phyloP scores from a whole-genome alignment of 2,888 invertebrate genomes.

The Ectemnius cavifrons region DNA sequence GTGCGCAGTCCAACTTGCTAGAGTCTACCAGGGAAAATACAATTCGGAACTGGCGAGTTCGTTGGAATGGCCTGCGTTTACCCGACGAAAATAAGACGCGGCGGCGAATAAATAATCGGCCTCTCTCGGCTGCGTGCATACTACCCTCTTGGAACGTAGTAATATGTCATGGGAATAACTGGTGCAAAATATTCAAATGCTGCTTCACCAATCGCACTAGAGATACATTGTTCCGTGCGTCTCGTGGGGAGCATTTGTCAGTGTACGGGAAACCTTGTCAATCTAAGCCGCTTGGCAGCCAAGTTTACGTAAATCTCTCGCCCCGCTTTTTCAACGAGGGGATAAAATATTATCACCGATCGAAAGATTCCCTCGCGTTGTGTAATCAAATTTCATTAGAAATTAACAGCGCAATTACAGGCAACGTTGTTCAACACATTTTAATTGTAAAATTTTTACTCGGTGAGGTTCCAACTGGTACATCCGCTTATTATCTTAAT shows the following conservation, averaged over 20 bases:
- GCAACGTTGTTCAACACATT: too few species aligned
- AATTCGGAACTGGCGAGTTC: background rate
- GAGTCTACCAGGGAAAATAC: background rate
- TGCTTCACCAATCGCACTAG: background rate
- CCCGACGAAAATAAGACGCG: background rate
- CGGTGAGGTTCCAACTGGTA: too few species aligned
- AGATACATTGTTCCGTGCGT: background rate
- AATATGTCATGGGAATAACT: background rate
- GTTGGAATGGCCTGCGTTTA: background rate
- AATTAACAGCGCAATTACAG: too few species aligned
- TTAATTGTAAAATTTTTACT: too few species aligned
- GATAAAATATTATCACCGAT: too few species aligned
- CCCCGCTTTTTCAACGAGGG: too few species aligned
- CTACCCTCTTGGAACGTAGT: background rate
- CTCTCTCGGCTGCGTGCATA: background rate
- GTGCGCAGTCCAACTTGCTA: too few species aligned
- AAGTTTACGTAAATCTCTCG: too few species aligned
- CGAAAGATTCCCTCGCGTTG: too few species aligned
- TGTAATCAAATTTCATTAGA: too few species aligned
- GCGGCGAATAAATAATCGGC: background rate
- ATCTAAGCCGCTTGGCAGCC: background rate
- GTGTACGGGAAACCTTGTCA: background rate
- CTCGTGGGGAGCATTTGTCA: constrained; percentile 1
- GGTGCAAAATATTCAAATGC: background rate
- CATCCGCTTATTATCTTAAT: too few species aligned